phyloP scores from a whole-genome alignment of 2,113 vertebrate genomes.

The Lepisosteus osseus region DNA sequence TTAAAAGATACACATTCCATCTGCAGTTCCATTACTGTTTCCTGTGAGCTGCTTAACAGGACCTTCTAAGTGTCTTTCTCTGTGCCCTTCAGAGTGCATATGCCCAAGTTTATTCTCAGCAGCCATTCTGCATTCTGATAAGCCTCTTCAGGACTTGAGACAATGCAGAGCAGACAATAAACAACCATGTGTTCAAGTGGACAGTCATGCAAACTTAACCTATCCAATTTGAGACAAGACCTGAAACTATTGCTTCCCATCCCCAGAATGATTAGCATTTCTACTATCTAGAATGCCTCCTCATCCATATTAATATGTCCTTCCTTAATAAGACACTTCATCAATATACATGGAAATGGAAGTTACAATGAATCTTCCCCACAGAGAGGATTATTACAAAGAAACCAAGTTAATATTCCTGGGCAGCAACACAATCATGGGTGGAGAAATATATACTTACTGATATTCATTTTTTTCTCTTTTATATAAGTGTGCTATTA shows the following conservation, averaged over 20 bases:
- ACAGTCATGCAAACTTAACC: not conserved
- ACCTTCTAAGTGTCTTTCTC: not conserved
- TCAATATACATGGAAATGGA: conserved; percentile 26
- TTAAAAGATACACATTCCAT: too few species aligned
- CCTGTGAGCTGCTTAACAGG: too few species aligned
- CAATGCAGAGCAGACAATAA: not conserved
- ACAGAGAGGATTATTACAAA: conserved; percentile 17
- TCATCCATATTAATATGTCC: conserved; percentile 16
- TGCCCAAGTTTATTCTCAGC: not conserved
- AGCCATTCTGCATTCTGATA: not conserved
- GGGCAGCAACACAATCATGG: conserved; percentile 11
- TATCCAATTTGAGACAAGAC: not conserved
- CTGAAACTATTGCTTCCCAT: not conserved
- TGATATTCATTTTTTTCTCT: not conserved
- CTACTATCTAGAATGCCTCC: not conserved
- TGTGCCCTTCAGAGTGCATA: not conserved
- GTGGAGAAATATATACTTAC: conserved; percentile 13
- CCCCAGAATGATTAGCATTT: conserved; percentile 1
- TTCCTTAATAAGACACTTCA: conserved; percentile 25
- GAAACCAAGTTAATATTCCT: conserved; percentile 14
- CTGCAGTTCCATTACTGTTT: too few species aligned
- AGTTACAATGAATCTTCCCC: not conserved
- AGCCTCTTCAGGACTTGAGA: not conserved
- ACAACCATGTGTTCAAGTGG: not conserved
- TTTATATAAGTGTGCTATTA: not conserved